These are phyloP conservation scores for Platalea minor DNA, from an alignment of 2,797 vertebrate genomes.

Conservation along the genomic window DNA sequence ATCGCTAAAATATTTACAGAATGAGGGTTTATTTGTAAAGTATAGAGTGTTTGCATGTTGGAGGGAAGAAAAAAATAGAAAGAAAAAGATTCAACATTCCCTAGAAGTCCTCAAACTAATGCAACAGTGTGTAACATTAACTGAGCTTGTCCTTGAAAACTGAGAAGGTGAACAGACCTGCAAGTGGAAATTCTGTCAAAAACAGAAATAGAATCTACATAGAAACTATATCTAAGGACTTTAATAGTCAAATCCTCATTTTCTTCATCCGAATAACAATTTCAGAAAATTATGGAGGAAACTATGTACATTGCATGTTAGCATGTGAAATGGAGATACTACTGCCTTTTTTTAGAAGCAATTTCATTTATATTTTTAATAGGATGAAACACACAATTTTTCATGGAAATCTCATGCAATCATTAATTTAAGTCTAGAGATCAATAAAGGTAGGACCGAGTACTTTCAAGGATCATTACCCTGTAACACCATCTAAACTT, in stretches of 20 bases:
- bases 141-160: neutral
- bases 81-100: neutral
- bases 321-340: neutral
- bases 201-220: neutral
- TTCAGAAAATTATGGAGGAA: neutral
- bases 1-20: neutral
- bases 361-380: neutral
- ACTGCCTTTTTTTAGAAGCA: neutral
- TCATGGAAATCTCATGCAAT: neutral
- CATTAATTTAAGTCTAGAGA: neutral
- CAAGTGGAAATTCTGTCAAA: neutral
- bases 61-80: neutral
- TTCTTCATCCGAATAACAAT: neutral
- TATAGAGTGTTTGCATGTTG: rapidly evolving
- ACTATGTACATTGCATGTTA: neutral
- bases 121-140: neutral
- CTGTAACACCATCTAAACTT: neutral
- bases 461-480: neutral
- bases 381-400: neutral
- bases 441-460: neutral
- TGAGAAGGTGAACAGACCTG: neutral
- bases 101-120: neutral
- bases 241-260: neutral
- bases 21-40: neutral
- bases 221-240: neutral